Evolutionary conservation across 1,140 invertebrate genomes (phyloP), one percentile per base, ranked within the genome.

Genomic region (Cepaea nemoralis): DNA sequence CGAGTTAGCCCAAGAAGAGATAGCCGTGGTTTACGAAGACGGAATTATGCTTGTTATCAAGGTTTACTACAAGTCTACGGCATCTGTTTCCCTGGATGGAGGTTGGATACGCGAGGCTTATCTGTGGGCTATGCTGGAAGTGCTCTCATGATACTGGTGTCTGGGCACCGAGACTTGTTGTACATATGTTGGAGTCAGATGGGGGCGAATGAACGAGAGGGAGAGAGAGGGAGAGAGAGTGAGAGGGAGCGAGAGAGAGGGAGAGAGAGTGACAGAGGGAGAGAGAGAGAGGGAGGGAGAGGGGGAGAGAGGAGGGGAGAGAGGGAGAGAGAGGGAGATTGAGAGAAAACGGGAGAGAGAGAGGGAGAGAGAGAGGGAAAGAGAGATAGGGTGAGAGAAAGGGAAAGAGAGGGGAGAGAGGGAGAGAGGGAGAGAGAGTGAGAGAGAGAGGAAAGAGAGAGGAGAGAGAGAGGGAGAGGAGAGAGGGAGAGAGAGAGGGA

Each of bases 361-460:
- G n/a, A 59, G 71, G 31, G 39, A 27, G 8, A 45, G 71, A 74
- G 8, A 12, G 10, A 42, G 71, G 42, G 39, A 74, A 40, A 12
- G 16, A 27, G 71, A 45, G 42, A 10, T n/a, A n/a, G n/a, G n/a
- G n/a, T n/a, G n/a, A n/a, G n/a, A n/a, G n/a, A n/a, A 10, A 31
- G 42, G 71, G 37, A 27, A 19, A 8, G 16, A 40, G 10, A 27
- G n/a, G 39, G 40, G 19, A 48, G 39, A 37, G 10, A 77, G 45
- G 40, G 12, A 77, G 31, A 59, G 3, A 55, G 50, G 40, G 12
- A 77, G 74, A 59, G 3, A 77, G 74, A 77, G 6, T 24, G 31
- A 59, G 12, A 35, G 74, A 77, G 12, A 14, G 45, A 77, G 73
- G 48, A 27, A 35, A 12, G 27, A 33, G 40, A 14, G 19, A 33